Percentiles rank a stretch among this genome's conserved stretches.
phyloP scores from a whole-genome alignment of 2,797 vertebrate genomes.

The Microctenopoma steveboyesi region DNA sequence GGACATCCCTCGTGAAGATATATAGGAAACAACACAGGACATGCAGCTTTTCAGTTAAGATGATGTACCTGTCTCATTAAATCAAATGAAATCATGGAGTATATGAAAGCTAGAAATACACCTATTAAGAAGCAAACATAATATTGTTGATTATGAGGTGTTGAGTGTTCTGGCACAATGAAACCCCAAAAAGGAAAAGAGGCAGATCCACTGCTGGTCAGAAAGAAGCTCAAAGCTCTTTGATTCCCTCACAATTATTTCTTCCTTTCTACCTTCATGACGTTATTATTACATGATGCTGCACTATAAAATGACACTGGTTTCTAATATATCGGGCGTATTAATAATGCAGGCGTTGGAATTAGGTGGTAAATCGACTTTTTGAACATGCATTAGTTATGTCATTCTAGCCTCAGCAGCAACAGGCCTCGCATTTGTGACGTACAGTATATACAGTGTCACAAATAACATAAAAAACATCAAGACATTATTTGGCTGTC shows the following conservation, averaged over 20 bases:
- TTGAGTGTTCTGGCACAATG: constrained; percentile 11
- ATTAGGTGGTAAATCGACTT: not conserved
- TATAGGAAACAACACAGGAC: not conserved
- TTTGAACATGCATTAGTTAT: not conserved
- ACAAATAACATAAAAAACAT: not conserved
- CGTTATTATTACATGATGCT: too few relatives aligned
- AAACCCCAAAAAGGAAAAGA: constrained; percentile 50
- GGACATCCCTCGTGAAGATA: not conserved
- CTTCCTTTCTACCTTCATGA: not conserved
- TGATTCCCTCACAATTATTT: not conserved
- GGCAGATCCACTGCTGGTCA: constrained; percentile 10
- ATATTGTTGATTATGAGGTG: constrained; percentile 23
- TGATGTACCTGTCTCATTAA: not conserved
- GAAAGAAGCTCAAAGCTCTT: constrained; percentile 3
- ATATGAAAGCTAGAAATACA: constrained; percentile 15
- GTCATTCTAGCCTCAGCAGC: not conserved
- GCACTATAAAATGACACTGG: too few relatives aligned
- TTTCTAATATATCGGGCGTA: too few relatives aligned
- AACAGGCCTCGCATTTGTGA: constrained; percentile 7
- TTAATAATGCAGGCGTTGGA: not conserved
- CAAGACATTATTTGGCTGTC: constrained; percentile 17
- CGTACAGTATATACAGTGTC: constrained; percentile 11
- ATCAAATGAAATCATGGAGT: too few relatives aligned
- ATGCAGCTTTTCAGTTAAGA: not conserved
- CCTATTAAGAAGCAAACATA: not conserved